phyloP scores from a whole-genome alignment of 2,888 invertebrate genomes.

The Pardosa pseudoannulata region DNA sequence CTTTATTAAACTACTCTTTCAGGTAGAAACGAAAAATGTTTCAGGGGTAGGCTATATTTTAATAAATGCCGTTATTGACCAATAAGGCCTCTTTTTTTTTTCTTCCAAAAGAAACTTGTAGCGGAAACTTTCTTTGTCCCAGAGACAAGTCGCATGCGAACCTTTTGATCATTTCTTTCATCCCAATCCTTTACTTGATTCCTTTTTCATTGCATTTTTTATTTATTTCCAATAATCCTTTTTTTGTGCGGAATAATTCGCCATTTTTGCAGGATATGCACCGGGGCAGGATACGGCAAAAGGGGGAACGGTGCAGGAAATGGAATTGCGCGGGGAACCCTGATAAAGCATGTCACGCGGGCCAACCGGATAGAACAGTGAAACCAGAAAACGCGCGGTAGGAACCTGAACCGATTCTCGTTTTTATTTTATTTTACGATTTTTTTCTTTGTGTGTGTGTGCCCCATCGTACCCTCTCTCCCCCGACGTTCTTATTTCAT shows the following conservation, averaged over 20 bases:
- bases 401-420: constrained; percentile 23
- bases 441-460: no score
- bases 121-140: constrained; percentile 32
- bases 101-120: neutral
- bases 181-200: constrained; percentile 45
- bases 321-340: constrained; percentile 50
- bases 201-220: constrained; percentile 23
- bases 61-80: constrained; percentile 23
- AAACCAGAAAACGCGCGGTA: neutral
- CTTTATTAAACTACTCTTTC: neutral
- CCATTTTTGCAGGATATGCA: constrained; percentile 63
- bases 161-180: constrained; percentile 37
- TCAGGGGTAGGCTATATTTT: neutral
- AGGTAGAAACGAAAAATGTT: neutral
- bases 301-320: constrained; percentile 53
- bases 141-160: constrained; percentile 21
- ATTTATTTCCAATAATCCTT: neutral
- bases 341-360: constrained; percentile 55
- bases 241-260: constrained; percentile 50
- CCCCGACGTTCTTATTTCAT: constrained; percentile 2
- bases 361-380: constrained; percentile 21
- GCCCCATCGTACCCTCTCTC: constrained; percentile 1
- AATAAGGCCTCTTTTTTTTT: neutral
- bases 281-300: constrained; percentile 29
- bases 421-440: constrained; percentile 1